phyloP scores from a whole-genome alignment of 2,797 vertebrate genomes.

The Eleutherodactylus coqui region DNA sequence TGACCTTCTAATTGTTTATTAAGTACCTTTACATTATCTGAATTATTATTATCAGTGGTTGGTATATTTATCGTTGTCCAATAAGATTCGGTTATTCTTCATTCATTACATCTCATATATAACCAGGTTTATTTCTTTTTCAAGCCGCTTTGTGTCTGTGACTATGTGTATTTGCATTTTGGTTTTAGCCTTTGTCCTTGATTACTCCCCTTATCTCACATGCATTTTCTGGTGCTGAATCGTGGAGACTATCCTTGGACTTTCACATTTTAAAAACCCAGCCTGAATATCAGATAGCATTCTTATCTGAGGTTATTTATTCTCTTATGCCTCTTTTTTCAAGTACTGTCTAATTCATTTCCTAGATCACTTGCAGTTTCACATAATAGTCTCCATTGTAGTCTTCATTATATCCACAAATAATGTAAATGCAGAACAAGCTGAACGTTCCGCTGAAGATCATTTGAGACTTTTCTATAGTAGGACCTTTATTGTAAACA shows the following conservation, averaged over 20 bases:
- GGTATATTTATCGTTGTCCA: neutral
- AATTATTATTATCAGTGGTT: neutral
- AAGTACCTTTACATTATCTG: neutral
- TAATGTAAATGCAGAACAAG: conserved; percentile 16
- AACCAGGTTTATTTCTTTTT: neutral
- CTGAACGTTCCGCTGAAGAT: neutral
- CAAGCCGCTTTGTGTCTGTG: neutral
- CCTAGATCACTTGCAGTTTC: conserved; percentile 42
- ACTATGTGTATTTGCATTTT: neutral
- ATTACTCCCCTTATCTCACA: neutral
- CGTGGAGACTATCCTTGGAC: conserved; percentile 21
- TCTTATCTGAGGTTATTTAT: conserved; percentile 33
- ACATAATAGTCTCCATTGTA: conserved; percentile 33
- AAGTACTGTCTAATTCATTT: conserved; percentile 40
- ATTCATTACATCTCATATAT: neutral
- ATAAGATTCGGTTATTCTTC: neutral
- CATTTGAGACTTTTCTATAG: conserved; percentile 19
- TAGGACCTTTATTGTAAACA: conserved; percentile 30
- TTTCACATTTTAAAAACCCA: conserved; percentile 21
- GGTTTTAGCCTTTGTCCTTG: conserved; percentile 35
- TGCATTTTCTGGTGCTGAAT: conserved; percentile 10
- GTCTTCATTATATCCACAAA: conserved; percentile 46
- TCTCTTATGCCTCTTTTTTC: conserved; percentile 29
- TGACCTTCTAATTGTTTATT: neutral
- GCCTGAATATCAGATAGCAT: neutral